Evolutionary conservation across 1,140 invertebrate species (phyloP), one percentile per base, ranked within the genome.

Genomic region (Aethina tumida): DNA sequence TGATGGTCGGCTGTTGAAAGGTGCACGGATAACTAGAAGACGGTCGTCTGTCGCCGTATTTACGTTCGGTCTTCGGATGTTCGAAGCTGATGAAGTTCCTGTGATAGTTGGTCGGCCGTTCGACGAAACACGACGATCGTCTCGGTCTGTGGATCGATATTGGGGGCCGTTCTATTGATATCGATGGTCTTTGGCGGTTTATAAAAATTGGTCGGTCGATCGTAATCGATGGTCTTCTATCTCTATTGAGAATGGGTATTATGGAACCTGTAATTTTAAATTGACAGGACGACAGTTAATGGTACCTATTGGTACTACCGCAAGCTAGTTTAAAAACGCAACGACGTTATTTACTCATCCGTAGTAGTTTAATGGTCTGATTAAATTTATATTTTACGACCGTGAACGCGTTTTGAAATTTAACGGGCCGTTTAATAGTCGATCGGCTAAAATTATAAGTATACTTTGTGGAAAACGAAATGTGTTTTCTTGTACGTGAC

Each of bases 51-150:
- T 56, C 55, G 26, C 15, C 21, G 36, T 37, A 35, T 9, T n/a
- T n/a, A n/a, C n/a, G n/a, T n/a, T n/a, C n/a, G n/a, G n/a, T n/a
- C n/a, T n/a, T n/a, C n/a, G 39, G 19, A 27, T 57, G 55, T 24
- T 60, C 58, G 44, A 59, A 56, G 41, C 56, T 60, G 27, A 53
- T 58, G 37, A 55, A 60, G 38, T 58, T 59, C 22, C 51, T 51
- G 33, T 58, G 52, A 12, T 43, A 39, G 14, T 28, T 33, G 5
- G 20, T 24, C n/a, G 40, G 32, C 9, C 47, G 37, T 25, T 56
- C 54, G 5, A 50, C 44, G 27, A 53, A 56, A 39, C 60, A 62
- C 2, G 60, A 62, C 6, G 54, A 41, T 14, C 58, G 35, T 13
- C 59, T 33, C 12, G 28, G 50, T 29, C 49, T 52, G 19, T 22